These are phyloP conservation scores for Semnopithecus entellus DNA, from an alignment of 2,113 vertebrate genomes.

Conservation along the genomic window DNA sequence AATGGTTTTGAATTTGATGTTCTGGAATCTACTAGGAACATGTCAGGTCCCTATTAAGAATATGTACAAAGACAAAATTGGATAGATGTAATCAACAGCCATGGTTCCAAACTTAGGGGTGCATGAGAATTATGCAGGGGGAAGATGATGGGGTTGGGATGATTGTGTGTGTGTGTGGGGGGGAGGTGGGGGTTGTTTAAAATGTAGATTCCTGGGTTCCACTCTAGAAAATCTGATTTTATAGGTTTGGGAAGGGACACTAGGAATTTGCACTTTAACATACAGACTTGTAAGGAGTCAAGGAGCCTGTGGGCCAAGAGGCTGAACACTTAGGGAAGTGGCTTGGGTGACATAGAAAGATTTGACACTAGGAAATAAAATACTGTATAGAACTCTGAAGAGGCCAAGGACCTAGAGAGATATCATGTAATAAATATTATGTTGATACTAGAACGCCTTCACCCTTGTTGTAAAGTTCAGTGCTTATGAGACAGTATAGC, in stretches of 20 bases:
- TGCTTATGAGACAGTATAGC: accelerated
- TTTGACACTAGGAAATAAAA: neutral
- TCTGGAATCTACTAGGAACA: neutral
- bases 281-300: neutral
- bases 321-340: neutral
- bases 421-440: neutral
- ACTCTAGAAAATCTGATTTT: neutral
- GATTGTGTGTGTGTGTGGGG: neutral
- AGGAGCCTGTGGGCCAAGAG: neutral
- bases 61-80: neutral
- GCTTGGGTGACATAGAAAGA: neutral
- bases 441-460: neutral
- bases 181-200: neutral
- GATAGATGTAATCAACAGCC: neutral
- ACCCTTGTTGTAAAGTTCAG: neutral
- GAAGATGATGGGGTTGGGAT: no score
- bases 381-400: neutral
- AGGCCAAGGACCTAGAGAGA: neutral
- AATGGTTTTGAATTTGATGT: neutral
- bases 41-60: neutral
- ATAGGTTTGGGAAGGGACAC: neutral
- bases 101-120: neutral
- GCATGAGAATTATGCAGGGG: neutral
- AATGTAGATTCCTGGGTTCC: neutral
- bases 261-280: neutral